These are phyloP conservation scores for Diarsia brunnea DNA, from an alignment of 2,888 invertebrate genomes.

Conservation along the genomic window DNA sequence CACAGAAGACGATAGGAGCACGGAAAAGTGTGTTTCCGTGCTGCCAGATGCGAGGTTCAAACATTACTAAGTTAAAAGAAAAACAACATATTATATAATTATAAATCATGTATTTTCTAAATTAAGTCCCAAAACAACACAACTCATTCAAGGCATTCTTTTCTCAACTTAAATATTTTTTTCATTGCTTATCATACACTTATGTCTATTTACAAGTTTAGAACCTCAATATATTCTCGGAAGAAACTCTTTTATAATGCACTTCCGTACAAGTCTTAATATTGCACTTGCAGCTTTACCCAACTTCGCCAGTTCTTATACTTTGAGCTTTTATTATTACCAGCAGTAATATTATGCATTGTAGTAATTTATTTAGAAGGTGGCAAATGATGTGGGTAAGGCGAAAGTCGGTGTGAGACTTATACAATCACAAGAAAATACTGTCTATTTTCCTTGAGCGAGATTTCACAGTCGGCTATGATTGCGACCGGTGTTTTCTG, in stretches of 20 bases:
- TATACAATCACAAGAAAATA: slow-evolving; percentile 60
- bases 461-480: slow-evolving; percentile 78
- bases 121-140: slow-evolving; percentile 80
- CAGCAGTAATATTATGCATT: slow-evolving; percentile 37
- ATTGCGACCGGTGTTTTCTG: slow-evolving; percentile 96
- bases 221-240: slow-evolving; percentile 65
- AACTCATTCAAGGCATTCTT: slow-evolving; percentile 81
- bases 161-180: slow-evolving; percentile 75
- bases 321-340: slow-evolving; percentile 27
- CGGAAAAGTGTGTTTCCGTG: neutral
- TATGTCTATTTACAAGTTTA: slow-evolving; percentile 75
- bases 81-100: slow-evolving; percentile 39
- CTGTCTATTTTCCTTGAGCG: slow-evolving; percentile 49
- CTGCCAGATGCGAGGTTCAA: neutral
- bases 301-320: slow-evolving; percentile 35
- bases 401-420: slow-evolving; percentile 31
- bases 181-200: slow-evolving; percentile 74
- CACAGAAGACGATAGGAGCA: neutral
- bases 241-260: slow-evolving; percentile 54
- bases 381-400: slow-evolving; percentile 47
- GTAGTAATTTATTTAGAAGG: slow-evolving; percentile 27
- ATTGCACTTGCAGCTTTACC: slow-evolving; percentile 61
- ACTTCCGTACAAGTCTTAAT: slow-evolving; percentile 59
- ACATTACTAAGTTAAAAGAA: neutral
- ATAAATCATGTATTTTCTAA: slow-evolving; percentile 77